Base-by-base conservation (phyloP, 1,140 invertebrate genomes). In the Heterodera carotae region DNA sequence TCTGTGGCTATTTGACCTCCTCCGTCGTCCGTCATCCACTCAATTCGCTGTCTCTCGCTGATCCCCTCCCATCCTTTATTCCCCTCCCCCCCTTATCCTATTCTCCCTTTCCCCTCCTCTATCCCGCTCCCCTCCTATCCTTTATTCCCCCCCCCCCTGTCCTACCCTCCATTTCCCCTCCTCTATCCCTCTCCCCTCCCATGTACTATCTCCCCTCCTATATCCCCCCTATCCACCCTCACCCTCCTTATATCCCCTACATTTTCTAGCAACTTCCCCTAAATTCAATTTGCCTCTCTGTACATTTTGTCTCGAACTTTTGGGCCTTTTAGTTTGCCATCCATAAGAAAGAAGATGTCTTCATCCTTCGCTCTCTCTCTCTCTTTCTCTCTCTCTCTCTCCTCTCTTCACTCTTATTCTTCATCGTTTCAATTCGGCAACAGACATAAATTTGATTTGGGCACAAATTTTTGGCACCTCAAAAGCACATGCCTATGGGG, bases 251-350 rank as follows among this genome's bases (percentile, higher is more conserved):
- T 18, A 62, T 62, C 18, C 60, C 60, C 60, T 43, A 8, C 60
- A 0, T 18, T 18, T 18, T 18, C n/a, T 7, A 4, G 4, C 29
- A 4, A 4, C 62, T 3, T 25, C 27, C 33, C 29, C 62, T 25
- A 66, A 66, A 66, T 66, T 66, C 25, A 66, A 66, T 66, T 66
- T 66, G 62, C 60, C 60, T 34, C 62, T 27, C 62, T 34, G 33
- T 10, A 66, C 62, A 31, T 10, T 29, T 66, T 34, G 27, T 34
- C n/a, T 18, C 62, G 27, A 66, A 66, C n/a, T 62, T 66, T 34
- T 12, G 62, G 27, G 62, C 22, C 62, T 66, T 66, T 18, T 5
- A 53, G 15, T 2, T 6, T 18, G 27, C 62, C 62, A 66, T n/a
- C n/a, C n/a, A n/a, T 62, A 62, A 62, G 39, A 2, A 39, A 8